Conservation (phyloP, 2,797 vertebrate genomes). For the Malacoctenus gilli region DNA sequence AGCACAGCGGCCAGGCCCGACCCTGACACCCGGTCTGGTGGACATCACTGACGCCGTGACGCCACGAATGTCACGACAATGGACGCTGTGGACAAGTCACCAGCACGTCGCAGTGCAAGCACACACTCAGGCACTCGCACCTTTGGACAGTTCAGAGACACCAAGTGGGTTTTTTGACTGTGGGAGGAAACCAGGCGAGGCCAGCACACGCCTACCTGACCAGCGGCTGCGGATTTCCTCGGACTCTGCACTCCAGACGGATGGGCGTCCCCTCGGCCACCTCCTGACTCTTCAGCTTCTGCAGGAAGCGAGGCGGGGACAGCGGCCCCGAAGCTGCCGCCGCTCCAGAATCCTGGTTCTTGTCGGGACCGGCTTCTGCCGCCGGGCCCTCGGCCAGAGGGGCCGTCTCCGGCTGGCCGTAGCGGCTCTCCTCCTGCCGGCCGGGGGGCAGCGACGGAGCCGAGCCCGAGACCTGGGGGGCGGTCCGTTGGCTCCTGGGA, state of each 20-base stretch:
- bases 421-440: constrained; percentile 59
- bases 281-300: constrained; percentile 96
- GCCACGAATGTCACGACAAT: too few species aligned
- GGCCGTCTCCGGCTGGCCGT: constrained; percentile 42
- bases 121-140: too few species aligned
- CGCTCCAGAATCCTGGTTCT: constrained; percentile 20
- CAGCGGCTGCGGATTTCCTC: constrained; percentile 87
- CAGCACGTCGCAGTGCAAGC: too few species aligned
- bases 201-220: constrained; percentile 87
- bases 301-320: constrained; percentile 88
- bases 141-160: too few species aligned
- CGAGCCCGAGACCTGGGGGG: constrained; percentile 63
- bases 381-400: constrained; percentile 8
- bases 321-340: constrained; percentile 50
- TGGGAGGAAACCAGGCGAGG: too few species aligned
- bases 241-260: constrained; percentile 89
- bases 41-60: constrained; percentile 46
- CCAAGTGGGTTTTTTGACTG: too few species aligned
- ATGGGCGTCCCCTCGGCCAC: constrained; percentile 92
- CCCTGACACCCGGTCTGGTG: constrained; percentile 39
- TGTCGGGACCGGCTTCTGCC: background rate
- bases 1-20: constrained; percentile 11
- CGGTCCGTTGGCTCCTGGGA: constrained; percentile 82
- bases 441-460: constrained; percentile 51
- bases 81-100: too few species aligned